A percentile compares a stretch with the other conserved stretches of the same genome.
Evolutionary conservation across 2,797 vertebrate species (phyloP).

Genomic region (Syndactyla subalaris): DNA sequence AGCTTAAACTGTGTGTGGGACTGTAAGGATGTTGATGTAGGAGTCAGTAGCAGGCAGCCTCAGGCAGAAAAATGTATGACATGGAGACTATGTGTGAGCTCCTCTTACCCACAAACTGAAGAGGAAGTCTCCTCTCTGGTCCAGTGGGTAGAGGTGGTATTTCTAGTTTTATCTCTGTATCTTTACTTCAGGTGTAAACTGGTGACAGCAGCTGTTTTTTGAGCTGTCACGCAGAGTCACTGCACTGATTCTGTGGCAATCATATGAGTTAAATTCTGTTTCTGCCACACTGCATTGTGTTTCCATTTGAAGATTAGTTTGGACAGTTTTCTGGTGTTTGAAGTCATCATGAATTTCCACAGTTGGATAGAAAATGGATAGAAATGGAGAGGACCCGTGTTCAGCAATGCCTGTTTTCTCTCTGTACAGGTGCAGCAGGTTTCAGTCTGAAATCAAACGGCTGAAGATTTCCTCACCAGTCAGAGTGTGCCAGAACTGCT

Average conservation of each 20-base stretch:
- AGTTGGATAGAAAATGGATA: rapidly evolving
- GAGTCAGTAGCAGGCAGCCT: neutral
- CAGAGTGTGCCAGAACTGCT: constrained; percentile 98
- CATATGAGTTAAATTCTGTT: neutral
- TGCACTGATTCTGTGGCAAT: neutral
- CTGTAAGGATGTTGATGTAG: neutral
- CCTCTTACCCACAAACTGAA: neutral
- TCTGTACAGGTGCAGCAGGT: constrained; percentile 91
- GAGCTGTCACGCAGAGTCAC: neutral
- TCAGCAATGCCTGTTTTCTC: neutral
- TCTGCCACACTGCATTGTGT: neutral
- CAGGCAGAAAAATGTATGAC: neutral
- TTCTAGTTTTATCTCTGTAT: neutral
- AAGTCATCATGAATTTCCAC: neutral
- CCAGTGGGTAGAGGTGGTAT: neutral
- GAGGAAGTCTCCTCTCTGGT: neutral
- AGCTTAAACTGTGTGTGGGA: neutral
- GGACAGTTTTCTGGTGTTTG: neutral
- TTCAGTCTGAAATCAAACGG: constrained; percentile 97
- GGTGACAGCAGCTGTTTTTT: neutral
- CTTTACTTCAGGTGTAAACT: neutral
- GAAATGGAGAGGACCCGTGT: neutral
- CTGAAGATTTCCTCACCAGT: constrained; percentile 98
- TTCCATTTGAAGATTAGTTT: neutral
- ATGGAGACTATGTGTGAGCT: neutral